Conservation (phyloP, 1,140 invertebrate genomes). For the Gonatopus flavifemur region DNA sequence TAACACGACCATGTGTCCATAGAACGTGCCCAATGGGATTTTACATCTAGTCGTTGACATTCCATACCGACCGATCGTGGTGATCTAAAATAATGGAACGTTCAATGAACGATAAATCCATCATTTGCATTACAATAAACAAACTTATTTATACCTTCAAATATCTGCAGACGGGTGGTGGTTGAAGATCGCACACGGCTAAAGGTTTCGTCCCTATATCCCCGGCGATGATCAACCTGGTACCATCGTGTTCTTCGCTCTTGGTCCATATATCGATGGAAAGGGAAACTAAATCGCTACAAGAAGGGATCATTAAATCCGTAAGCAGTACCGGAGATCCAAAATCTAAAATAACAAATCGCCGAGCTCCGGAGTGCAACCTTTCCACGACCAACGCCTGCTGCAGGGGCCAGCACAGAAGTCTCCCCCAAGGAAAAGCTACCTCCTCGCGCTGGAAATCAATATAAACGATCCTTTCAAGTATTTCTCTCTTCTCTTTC, state of each 20-base stretch:
- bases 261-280: conserved; percentile 88
- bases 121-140: not conserved
- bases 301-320: conserved; percentile 85
- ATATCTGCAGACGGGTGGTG: conserved; percentile 83
- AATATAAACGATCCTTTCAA: not conserved
- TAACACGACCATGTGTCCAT: conserved; percentile 81
- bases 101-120: too few relatives aligned
- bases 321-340: conserved; percentile 82
- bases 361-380: conserved; percentile 85
- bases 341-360: conserved; percentile 90
- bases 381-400: conserved; percentile 88
- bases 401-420: conserved; percentile 74
- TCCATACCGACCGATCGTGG: conserved; percentile 85
- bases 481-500: conserved; percentile 9
- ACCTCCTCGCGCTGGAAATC: conserved; percentile 46
- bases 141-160: conserved; percentile 68
- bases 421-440: conserved; percentile 71
- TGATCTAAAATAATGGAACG: conserved; percentile 63
- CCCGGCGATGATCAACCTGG: conserved; percentile 79
- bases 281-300: conserved; percentile 81
- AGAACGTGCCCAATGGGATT: conserved; percentile 90
- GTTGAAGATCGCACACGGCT: conserved; percentile 84
- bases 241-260: conserved; percentile 80
- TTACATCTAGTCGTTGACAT: conserved; percentile 86
- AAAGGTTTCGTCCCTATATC: conserved; percentile 84